Conservation (phyloP, 2,888 invertebrate species). For the Lissonota sp. region DNA sequence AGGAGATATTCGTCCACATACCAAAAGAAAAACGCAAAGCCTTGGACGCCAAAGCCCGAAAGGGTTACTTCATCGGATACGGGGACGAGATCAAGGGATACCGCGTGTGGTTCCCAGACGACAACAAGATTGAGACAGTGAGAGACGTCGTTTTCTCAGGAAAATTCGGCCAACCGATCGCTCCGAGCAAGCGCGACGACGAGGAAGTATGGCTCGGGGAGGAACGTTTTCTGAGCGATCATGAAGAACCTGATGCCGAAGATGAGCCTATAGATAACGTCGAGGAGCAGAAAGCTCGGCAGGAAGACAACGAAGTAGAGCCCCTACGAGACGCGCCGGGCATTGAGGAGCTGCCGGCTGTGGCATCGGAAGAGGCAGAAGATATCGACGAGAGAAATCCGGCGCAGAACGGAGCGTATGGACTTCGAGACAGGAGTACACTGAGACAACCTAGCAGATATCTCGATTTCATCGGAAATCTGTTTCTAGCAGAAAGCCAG, state of each 20-base stretch:
- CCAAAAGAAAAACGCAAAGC: conserved; percentile 39
- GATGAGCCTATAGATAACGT: too few species aligned
- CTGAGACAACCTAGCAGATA: conserved; percentile 6
- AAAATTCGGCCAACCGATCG: too few species aligned
- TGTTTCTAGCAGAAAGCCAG: conserved; percentile 25
- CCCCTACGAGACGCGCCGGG: too few species aligned
- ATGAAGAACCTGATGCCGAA: background rate
- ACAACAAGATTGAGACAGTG: background rate
- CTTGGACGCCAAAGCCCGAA: conserved; percentile 48
- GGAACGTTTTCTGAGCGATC: background rate
- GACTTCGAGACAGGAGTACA: background rate
- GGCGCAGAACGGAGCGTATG: conserved; percentile 1
- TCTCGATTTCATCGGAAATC: background rate
- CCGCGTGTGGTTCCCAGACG: conserved; percentile 32
- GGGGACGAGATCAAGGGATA: conserved; percentile 43
- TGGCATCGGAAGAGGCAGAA: background rate
- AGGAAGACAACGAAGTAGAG: background rate
- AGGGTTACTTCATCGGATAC: conserved; percentile 44
- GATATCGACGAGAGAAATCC: conserved; percentile 32
- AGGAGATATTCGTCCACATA: conserved; percentile 38
- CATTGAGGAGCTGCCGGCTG: too few species aligned
- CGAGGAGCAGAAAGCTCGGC: too few species aligned
- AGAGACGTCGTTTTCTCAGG: background rate
- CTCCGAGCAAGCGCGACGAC: background rate
- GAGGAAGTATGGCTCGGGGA: background rate